Conservation (phyloP, 2,797 vertebrate species). For the Micromesistius poutassou region DNA sequence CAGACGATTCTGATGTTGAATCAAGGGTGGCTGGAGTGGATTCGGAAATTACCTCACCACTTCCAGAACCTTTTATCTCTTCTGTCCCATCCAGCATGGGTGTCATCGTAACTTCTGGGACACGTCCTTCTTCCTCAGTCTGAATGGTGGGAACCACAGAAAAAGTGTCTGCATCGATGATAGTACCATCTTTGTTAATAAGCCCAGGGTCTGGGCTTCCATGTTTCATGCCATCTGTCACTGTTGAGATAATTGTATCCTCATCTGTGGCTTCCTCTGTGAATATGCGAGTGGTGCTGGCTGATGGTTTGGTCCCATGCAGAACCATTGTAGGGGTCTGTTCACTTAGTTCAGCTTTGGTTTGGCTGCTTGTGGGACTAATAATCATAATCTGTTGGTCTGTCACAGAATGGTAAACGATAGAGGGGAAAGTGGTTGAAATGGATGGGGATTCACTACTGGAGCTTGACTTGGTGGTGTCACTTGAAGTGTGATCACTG, state of each 20-base stretch:
- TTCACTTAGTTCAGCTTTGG: conserved; percentile 43
- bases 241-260: conserved; percentile 59
- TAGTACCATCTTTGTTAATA: conserved; percentile 55
- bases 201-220: conserved; percentile 36
- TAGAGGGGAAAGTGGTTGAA: conserved; percentile 54
- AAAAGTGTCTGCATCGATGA: conserved; percentile 68
- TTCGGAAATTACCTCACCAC: conserved; percentile 22
- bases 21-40: conserved; percentile 28
- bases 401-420: conserved; percentile 57
- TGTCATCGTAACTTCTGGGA: conserved; percentile 57
- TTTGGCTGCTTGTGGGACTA: conserved; percentile 53
- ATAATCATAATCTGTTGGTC: conserved; percentile 64
- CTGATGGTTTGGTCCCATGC: conserved; percentile 56
- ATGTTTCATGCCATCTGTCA: conserved; percentile 46
- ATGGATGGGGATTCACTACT: conserved; percentile 25
- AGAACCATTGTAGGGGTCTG: conserved; percentile 63
- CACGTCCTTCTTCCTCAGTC: conserved; percentile 65
- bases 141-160: conserved; percentile 51
- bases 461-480: conserved; percentile 32
- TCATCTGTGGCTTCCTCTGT: conserved; percentile 65
- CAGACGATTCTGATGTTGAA: conserved; percentile 27
- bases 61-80: conserved; percentile 67
- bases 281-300: conserved; percentile 60
- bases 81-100: conserved; percentile 47
- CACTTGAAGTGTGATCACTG: conserved; percentile 32